These are phyloP conservation scores for Phenganax marumi DNA, from an alignment of 92 coral and sea anemone species.

Conservation along the genomic window DNA sequence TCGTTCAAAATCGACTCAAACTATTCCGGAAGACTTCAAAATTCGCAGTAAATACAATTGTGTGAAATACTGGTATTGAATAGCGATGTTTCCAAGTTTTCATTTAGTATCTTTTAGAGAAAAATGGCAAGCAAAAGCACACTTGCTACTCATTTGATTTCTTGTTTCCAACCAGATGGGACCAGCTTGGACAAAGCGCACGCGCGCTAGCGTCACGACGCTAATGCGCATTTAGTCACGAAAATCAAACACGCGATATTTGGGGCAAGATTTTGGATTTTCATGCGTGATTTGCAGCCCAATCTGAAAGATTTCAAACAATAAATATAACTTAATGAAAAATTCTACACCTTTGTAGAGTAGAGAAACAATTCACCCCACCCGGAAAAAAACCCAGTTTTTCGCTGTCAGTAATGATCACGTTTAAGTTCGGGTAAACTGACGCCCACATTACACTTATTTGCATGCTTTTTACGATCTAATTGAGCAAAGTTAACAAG, in stretches of 20 bases:
- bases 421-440: too few relatives aligned
- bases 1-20: neutral
- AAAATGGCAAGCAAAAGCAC: neutral
- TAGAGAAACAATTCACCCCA: too few relatives aligned
- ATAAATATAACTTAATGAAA: neutral
- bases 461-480: too few relatives aligned
- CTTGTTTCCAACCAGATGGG: neutral
- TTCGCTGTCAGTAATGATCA: too few relatives aligned
- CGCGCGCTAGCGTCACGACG: neutral
- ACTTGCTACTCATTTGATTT: neutral
- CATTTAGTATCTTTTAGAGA: neutral
- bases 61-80: neutral
- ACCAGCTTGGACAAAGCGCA: neutral
- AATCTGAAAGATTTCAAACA: neutral
- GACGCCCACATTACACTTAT: too few relatives aligned
- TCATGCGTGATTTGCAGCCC: neutral
- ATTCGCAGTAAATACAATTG: neutral
- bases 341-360: neutral
- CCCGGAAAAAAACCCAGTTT: too few relatives aligned
- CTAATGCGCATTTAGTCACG: slow-evolving; percentile 13
- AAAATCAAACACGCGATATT: slow-evolving; percentile 9
- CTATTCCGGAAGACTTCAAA: too few relatives aligned
- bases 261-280: neutral
- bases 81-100: neutral
- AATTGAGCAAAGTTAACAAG: too few relatives aligned